Evolutionary conservation across 92 coral and sea anemone genomes (phyloP), one percentile per base, ranked within the genome.

Genomic region (Actinostola sp.): DNA sequence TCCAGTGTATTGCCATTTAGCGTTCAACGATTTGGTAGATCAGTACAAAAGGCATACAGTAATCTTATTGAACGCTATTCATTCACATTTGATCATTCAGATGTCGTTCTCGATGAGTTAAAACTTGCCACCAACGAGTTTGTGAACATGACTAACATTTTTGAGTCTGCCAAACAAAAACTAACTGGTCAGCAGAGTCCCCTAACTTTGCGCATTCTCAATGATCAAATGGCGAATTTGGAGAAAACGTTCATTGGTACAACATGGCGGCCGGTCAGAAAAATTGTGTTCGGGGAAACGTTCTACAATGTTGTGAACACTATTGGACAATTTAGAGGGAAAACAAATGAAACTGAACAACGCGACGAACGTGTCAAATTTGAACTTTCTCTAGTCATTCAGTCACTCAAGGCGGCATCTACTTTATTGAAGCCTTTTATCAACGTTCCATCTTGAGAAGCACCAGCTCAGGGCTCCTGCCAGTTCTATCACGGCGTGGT

Each of bases 201-300:
- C 20, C 30, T 75, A 14, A 51, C 28, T 44, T 64, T 91, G 57
- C 98, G 96, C 46, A 63, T 70, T 67, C 48, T 90, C 32, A 93
- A 93, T 55, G 90, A 93, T 45, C 98, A 93, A 61, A 70, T 93
- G 77, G 57, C 67, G 30, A 84, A 83, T 38, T 20, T 93, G 50
- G 98, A 92, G 50, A 93, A 85, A 41, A 74, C 89, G n/a, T 93
- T 93, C 26, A 63, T 84, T 73, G 32, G 24, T 4, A 30, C 1
- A 24, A 20, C 36, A 11, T 61, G 44, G 48, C 3, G 10, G 1
- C 0, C 35, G 1, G 2, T 29, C 27, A 50, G 29, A 21, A 14
- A 24, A 27, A 31, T 64, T 15, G 34, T 89, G 57, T 78, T 84
- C 19, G 67, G 75, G 13, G 71, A 63, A 19, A 66, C 42, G 1